phyloP scores from a whole-genome alignment of 1,140 invertebrate genomes.

The Conus ventricosus region DNA sequence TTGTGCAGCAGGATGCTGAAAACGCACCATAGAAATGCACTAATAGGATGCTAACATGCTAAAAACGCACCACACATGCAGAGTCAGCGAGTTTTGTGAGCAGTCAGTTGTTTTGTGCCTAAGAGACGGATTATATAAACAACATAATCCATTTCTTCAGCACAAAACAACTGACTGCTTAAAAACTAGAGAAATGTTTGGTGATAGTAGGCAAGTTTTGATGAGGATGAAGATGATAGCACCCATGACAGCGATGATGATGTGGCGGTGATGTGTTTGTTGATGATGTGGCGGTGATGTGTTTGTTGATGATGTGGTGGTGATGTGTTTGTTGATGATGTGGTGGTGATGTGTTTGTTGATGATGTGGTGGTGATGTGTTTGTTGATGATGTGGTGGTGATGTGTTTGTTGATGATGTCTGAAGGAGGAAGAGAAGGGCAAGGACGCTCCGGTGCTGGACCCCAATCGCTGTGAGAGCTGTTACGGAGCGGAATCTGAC shows the following conservation, averaged over 20 bases:
- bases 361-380: neutral
- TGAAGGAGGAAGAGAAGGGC: neutral
- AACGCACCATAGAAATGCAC: too few species aligned
- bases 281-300: too few species aligned
- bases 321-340: neutral
- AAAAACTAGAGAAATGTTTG: too few species aligned
- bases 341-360: neutral
- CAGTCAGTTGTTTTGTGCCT: too few species aligned
- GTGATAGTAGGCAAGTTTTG: neutral
- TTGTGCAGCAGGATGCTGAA: too few species aligned
- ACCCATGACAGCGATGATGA: neutral
- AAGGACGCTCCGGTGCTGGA: conserved; percentile 52
- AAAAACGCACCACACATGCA: too few species aligned
- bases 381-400: neutral
- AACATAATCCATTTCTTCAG: too few species aligned
- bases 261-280: neutral
- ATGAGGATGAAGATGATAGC: neutral
- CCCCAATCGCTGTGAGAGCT: conserved; percentile 78
- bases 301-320: too few species aligned
- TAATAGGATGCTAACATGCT: too few species aligned
- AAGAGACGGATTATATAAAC: too few species aligned
- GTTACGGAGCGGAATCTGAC: conserved; percentile 90
- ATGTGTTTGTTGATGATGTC: neutral
- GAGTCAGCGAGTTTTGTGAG: too few species aligned
- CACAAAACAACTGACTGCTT: too few species aligned